Evolutionary conservation across 2,888 invertebrate genomes (phyloP), one percentile per base, ranked within the genome.

Genomic region (Caenorhabditis sp.): DNA sequence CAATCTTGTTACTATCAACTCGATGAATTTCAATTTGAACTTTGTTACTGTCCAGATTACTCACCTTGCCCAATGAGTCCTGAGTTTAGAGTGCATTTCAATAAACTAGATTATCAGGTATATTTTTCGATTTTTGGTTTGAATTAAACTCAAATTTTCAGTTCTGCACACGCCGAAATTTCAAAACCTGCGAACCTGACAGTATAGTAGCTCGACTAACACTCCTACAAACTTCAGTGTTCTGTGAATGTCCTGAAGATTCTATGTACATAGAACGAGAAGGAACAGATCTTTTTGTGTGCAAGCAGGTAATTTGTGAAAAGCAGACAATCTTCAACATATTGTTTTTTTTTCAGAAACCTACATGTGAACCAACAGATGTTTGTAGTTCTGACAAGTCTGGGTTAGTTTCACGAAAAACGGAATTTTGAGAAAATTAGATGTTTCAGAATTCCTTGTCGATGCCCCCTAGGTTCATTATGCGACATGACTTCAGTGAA

Each of bases 1-100:
- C 78, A 78, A 50, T 65, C 72, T 3, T 78, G 78, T 54, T 74
- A 70, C n/a, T 78, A 78, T 55, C 58, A 58, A 17, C 61, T 58
- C 37, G 60, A 66, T 12, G 37, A 62, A 8, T 69, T 76, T 51
- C 63, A 60, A 4, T 74, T 78, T 24, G 65, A 69, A 26, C 60
- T 78, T 1, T 78, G 78, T 31, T 68, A 73, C 24, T 78, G 78
- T 43, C 78, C 78, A 14, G 58, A 63, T 0, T 26, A 21, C 31
- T 51, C 58, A 14, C 14, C 26, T 4, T 78, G 78, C 36, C 69
- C 74, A 17, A 62, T 62, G 58, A 43, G 26, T 4, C 59, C 66
- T 2, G 66, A 58, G 19, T 49, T 23, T 23, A 54, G 68, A 5
- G 37, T 68, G 5, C 51, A 64, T 23, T 66, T 69, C 3, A 67